A percentile compares a stretch with the other conserved stretches of the same genome.
Evolutionary conservation across 2,797 vertebrate genomes (phyloP).

Genomic region (Taenioides sp.): DNA sequence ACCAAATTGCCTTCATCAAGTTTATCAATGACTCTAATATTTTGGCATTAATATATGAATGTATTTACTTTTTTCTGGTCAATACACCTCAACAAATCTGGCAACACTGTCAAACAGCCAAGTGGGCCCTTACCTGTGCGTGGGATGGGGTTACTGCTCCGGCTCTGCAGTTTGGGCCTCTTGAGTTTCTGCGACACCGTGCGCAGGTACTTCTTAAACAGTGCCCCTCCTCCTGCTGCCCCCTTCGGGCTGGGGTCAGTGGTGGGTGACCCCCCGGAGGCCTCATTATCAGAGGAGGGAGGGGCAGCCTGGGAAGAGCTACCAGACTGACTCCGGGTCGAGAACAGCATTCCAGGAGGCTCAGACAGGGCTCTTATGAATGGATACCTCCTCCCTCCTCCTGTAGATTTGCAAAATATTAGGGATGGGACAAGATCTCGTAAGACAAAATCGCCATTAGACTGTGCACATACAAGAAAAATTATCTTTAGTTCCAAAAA

Average conservation of each 20-base stretch:
- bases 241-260: constrained; percentile 61
- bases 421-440: too few relatives aligned
- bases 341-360: constrained; percentile 69
- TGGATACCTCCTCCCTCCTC: constrained; percentile 73
- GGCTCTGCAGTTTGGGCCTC: constrained; percentile 67
- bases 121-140: constrained; percentile 59
- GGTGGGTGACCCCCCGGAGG: constrained; percentile 41
- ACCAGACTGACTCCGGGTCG: constrained; percentile 33
- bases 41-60: background rate
- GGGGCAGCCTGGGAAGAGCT: constrained; percentile 34
- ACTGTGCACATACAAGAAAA: too few relatives aligned
- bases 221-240: constrained; percentile 65
- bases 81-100: background rate
- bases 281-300: constrained; percentile 30
- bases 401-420: background rate
- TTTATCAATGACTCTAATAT: background rate
- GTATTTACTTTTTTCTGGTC: background rate
- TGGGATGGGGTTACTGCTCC: constrained; percentile 49
- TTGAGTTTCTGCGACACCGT: constrained; percentile 82
- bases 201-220: constrained; percentile 80
- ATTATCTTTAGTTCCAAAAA: too few relatives aligned
- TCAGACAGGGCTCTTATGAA: constrained; percentile 86
- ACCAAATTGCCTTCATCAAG: background rate
- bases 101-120: background rate
- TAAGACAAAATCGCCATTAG: too few relatives aligned